Evolutionary conservation across 2,888 invertebrate species (phyloP).

Genomic region (Pemphredon lugubris): DNA sequence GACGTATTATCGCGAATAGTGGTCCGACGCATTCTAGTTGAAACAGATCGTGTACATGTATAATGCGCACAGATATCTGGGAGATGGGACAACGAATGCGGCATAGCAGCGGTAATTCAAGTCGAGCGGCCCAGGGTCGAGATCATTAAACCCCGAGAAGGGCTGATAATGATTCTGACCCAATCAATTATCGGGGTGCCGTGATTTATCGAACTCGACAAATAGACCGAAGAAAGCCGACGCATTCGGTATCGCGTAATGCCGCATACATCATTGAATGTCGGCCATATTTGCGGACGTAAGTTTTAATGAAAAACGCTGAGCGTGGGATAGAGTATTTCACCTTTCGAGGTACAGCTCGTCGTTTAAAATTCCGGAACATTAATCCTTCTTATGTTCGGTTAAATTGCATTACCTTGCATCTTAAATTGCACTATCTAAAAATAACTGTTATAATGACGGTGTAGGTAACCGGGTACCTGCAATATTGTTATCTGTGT

Average conservation of each 20-base stretch:
- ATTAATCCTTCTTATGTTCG: no score
- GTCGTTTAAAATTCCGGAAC: no score
- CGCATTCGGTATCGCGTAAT: neutral
- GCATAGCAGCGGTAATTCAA: slow-evolving; percentile 54
- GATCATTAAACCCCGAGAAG: slow-evolving; percentile 58
- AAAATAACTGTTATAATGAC: no score
- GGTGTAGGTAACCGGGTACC: no score
- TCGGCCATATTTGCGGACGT: neutral
- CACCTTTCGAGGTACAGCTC: no score
- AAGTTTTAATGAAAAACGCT: neutral
- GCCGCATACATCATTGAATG: neutral
- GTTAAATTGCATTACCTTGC: no score
- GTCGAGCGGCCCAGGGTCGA: slow-evolving; percentile 60
- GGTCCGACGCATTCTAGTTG: slow-evolving; percentile 23
- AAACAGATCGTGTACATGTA: slow-evolving; percentile 9
- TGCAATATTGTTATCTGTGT: no score
- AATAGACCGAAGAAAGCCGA: slow-evolving; percentile 34
- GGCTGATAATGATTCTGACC: slow-evolving; percentile 64
- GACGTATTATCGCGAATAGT: slow-evolving; percentile 41
- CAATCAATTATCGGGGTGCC: slow-evolving; percentile 51
- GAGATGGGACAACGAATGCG: slow-evolving; percentile 52
- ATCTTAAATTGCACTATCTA: no score
- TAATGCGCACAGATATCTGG: slow-evolving; percentile 26
- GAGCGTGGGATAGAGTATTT: neutral
- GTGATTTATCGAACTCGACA: slow-evolving; percentile 36